Percentiles rank a stretch among this genome's conserved stretches.
Evolutionary conservation across 2,888 invertebrate genomes (phyloP).

Genomic region (Cerastis rubricosa): DNA sequence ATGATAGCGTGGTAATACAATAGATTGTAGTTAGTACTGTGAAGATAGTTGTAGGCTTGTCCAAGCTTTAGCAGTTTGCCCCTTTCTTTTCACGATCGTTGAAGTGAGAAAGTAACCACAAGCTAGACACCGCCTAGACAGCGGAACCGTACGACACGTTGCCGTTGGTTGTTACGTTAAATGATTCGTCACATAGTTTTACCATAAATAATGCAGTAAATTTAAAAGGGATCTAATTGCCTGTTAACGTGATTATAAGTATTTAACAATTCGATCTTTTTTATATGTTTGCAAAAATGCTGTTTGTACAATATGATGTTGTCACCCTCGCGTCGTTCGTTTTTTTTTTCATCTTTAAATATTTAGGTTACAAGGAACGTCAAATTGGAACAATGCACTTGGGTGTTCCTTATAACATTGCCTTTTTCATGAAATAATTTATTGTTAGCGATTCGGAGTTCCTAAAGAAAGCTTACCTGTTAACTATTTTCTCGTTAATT

Average conservation of each 20-base stretch:
- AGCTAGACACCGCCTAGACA: conserved; percentile 72
- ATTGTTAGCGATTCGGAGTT: conserved; percentile 63
- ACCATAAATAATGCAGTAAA: conserved; percentile 45
- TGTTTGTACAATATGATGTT: background rate
- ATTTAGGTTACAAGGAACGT: conserved; percentile 6
- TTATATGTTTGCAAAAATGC: background rate
- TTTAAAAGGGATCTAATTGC: conserved; percentile 42
- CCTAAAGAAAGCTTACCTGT: conserved; percentile 70
- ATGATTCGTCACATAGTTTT: conserved; percentile 62
- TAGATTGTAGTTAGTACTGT: conserved; percentile 38
- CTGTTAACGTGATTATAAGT: conserved; percentile 24
- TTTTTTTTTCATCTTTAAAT: background rate
- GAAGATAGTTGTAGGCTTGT: conserved; percentile 46
- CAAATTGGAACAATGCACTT: conserved; percentile 42
- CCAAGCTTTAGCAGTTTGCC: conserved; percentile 56
- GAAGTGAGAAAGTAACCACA: conserved; percentile 61
- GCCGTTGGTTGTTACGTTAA: conserved; percentile 63
- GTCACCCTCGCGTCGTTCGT: background rate
- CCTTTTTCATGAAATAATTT: conserved; percentile 60
- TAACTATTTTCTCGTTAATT: conserved; percentile 75
- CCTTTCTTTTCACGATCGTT: conserved; percentile 63
- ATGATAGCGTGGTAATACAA: conserved; percentile 48
- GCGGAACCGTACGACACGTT: conserved; percentile 63
- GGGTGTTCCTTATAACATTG: conserved; percentile 34
- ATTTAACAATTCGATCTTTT: conserved; percentile 13